phyloP scores from a whole-genome alignment of 2,888 invertebrate genomes.

The Poecilus cupreus region DNA sequence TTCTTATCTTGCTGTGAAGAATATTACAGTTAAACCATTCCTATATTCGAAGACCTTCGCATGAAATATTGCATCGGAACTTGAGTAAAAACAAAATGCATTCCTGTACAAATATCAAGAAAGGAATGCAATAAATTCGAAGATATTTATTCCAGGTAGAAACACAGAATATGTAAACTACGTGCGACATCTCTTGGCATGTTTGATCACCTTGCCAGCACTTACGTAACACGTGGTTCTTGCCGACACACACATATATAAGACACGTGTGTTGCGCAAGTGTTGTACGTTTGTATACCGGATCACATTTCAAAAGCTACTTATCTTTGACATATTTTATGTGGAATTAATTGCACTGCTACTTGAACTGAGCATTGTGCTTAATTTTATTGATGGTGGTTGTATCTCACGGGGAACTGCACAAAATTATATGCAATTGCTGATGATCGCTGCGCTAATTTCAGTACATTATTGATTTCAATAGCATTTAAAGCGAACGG shows the following conservation, averaged over 20 bases:
- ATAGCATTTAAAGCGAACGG: no score
- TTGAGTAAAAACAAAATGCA: conserved; percentile 10
- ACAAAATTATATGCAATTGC: conserved; percentile 5
- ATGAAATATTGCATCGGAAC: neutral
- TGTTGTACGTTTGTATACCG: conserved; percentile 33
- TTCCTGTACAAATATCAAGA: conserved; percentile 4
- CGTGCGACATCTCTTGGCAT: conserved; percentile 52
- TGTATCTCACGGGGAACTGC: conserved; percentile 36
- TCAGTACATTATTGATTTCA: neutral
- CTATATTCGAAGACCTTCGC: neutral
- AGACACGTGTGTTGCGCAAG: conserved; percentile 30
- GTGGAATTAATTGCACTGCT: conserved; percentile 56
- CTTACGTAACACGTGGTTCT: conserved; percentile 51
- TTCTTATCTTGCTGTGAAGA: neutral
- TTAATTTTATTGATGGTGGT: conserved; percentile 49
- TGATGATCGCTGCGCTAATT: no score
- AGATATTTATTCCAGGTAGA: conserved; percentile 21
- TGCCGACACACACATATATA: neutral
- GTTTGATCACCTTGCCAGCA: conserved; percentile 52
- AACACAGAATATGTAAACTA: conserved; percentile 46
- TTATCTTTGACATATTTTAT: conserved; percentile 59
- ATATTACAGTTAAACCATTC: neutral
- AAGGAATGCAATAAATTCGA: conserved; percentile 26
- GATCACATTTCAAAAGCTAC: conserved; percentile 60
- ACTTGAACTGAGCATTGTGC: conserved; percentile 50